Percentiles rank a stretch among this genome's conserved stretches.
phyloP scores from a whole-genome alignment of 2,888 invertebrate genomes.

The Synanthedon vespiformis region DNA sequence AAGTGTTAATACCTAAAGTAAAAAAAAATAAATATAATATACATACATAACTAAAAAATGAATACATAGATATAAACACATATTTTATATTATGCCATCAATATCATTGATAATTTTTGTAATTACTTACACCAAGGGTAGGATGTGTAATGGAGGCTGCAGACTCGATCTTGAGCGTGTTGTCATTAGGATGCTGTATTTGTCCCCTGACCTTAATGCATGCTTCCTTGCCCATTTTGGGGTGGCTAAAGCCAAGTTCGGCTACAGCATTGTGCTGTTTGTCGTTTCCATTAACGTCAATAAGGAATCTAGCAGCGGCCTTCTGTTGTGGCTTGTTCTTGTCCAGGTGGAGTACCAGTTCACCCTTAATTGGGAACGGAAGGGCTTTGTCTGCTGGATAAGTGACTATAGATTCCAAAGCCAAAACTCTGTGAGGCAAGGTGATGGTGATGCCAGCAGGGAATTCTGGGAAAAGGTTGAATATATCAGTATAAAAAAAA shows the following conservation, averaged over 20 bases:
- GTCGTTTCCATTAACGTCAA: conserved; percentile 63
- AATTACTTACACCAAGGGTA: conserved; percentile 41
- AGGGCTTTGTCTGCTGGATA: conserved; percentile 50
- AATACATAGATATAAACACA: no score
- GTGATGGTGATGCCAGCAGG: conserved; percentile 69
- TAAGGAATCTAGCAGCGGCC: conserved; percentile 65
- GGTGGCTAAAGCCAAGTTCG: conserved; percentile 75
- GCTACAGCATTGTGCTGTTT: conserved; percentile 61
- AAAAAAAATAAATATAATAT: no score
- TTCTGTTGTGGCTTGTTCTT: conserved; percentile 79
- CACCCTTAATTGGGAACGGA: conserved; percentile 73
- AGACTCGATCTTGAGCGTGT: conserved; percentile 40
- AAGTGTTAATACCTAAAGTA: no score
- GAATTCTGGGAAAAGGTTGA: conserved; percentile 24
- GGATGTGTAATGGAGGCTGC: conserved; percentile 37
- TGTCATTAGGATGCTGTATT: conserved; percentile 28
- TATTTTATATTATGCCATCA: no score
- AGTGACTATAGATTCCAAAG: conserved; percentile 69
- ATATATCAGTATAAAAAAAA: no score
- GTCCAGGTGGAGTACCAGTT: conserved; percentile 76
- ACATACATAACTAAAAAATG: no score
- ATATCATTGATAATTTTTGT: no score
- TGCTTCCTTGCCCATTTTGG: conserved; percentile 72
- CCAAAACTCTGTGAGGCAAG: conserved; percentile 76
- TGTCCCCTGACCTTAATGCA: conserved; percentile 33